Evolutionary conservation across 2,797 vertebrate species (phyloP).

Genomic region (Pangasius mekongensis): DNA sequence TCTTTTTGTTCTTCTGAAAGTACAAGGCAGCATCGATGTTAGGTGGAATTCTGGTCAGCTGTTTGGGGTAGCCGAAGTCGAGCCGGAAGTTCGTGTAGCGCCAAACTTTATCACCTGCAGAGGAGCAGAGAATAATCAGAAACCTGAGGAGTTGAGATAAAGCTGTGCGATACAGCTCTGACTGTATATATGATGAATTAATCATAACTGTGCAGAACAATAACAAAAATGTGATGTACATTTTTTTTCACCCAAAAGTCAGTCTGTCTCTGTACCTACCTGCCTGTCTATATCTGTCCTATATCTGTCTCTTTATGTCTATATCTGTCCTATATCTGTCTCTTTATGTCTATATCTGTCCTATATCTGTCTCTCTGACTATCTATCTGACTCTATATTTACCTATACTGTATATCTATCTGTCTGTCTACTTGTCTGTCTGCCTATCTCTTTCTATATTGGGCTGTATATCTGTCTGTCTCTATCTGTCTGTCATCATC

Average conservation of each 20-base stretch:
- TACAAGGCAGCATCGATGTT: constrained; percentile 84
- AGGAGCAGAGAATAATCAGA: constrained; percentile 35
- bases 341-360: neutral
- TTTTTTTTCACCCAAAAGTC: neutral
- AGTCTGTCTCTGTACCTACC: neutral
- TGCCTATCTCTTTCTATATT: neutral
- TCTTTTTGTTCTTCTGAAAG: constrained; percentile 82
- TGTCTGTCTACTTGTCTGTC: neutral
- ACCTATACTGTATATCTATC: neutral
- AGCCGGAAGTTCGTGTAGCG: constrained; percentile 78
- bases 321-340: neutral
- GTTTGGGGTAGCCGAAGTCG: constrained; percentile 83
- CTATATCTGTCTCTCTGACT: neutral
- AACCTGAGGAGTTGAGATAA: neutral
- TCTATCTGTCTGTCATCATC: neutral
- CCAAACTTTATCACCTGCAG: constrained; percentile 82
- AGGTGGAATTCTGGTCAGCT: constrained; percentile 74
- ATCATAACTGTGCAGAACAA: neutral
- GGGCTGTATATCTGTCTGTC: neutral
- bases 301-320: neutral
- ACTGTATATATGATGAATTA: neutral
- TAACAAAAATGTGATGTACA: neutral
- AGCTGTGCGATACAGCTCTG: neutral
- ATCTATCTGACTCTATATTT: neutral
- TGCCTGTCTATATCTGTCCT: neutral